Base-by-base conservation (phyloP, 1,140 invertebrate genomes). In the Brachionus asplanchnoidis region DNA sequence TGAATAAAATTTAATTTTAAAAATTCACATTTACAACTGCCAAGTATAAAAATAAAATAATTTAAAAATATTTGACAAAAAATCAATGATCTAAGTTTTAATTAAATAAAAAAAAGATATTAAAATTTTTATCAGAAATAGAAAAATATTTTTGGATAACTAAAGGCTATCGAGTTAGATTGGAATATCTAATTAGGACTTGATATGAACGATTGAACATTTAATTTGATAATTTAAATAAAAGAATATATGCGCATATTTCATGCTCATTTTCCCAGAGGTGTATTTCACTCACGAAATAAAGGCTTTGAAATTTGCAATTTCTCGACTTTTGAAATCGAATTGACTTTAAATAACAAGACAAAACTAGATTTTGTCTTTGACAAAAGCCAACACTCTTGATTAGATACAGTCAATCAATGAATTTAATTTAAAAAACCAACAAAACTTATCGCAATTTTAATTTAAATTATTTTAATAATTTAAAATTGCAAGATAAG, bases 341-440 rank as follows among this genome's bases (percentile, higher is more conserved):
- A 60, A 60, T 60, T 60, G 53, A 60, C 53, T 60, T 36, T 60
- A 60, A 60, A 60, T 9, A 73, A 42, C 20, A 73, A 70, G 36
- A 73, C 11, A 73, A 17, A 42, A 42, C 1, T 17, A 44, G 17
- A 60, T 60, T 60, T 60, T 60, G 26, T 68, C 11, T 14, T 68
- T 68, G 66, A 68, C 66, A 68, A 68, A 32, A 68, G 26, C 32
- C 66, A 68, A 42, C 32, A 42, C 68, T 42, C 12, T 40, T 40
- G 68, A 73, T 73, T 73, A 73, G 68, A 73, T 73, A 73, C 36
- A 73, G 68, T 73, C 68, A 73, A 73, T 73, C 68, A 73, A 73
- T 3, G 42, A 73, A 73, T 17, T 73, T 73, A 40, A 73, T 40
- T 73, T 73, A 20, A 73, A 73, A 73, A 46, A 42, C 32, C n/a